phyloP scores from a whole-genome alignment of 1,140 invertebrate species.

The Drosophila parvula region DNA sequence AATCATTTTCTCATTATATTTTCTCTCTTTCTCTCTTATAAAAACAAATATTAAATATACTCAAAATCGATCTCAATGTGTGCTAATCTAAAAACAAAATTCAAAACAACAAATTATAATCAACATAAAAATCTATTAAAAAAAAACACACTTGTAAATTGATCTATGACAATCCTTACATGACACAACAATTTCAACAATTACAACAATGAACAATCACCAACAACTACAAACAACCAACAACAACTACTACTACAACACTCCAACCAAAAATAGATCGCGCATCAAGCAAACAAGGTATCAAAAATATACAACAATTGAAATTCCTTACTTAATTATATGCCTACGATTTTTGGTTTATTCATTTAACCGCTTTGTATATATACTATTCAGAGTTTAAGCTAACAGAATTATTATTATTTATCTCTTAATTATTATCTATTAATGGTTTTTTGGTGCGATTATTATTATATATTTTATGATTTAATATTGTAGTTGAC shows the following conservation, averaged over 20 bases:
- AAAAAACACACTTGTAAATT: slow-evolving; percentile 67
- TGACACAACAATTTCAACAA: slow-evolving; percentile 65
- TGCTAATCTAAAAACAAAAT: slow-evolving; percentile 64
- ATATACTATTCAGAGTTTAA: slow-evolving; percentile 46
- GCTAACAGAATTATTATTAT: slow-evolving; percentile 2
- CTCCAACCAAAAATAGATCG: slow-evolving; percentile 75
- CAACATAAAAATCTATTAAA: slow-evolving; percentile 54
- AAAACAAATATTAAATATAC: slow-evolving; percentile 50
- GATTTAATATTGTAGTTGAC: slow-evolving; percentile 41
- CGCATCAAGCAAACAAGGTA: slow-evolving; percentile 84
- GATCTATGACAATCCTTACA: slow-evolving; percentile 69
- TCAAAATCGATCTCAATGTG: slow-evolving; percentile 74
- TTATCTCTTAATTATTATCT: slow-evolving; percentile 12
- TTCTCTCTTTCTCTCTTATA: slow-evolving; percentile 71
- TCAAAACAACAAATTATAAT: slow-evolving; percentile 49
- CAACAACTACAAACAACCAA: slow-evolving; percentile 63
- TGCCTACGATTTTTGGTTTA: slow-evolving; percentile 48
- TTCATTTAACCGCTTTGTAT: slow-evolving; percentile 61
- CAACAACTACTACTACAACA: slow-evolving; percentile 58
- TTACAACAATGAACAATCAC: slow-evolving; percentile 55
- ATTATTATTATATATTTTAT: slow-evolving; percentile 11
- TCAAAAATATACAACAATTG: slow-evolving; percentile 62
- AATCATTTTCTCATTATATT: slow-evolving; percentile 80
- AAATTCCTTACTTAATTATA: slow-evolving; percentile 64
- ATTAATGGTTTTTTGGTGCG: slow-evolving; percentile 40